Evolutionary conservation across 92 coral and sea anemone species (phyloP).

Genomic region (Muricea muricata): DNA sequence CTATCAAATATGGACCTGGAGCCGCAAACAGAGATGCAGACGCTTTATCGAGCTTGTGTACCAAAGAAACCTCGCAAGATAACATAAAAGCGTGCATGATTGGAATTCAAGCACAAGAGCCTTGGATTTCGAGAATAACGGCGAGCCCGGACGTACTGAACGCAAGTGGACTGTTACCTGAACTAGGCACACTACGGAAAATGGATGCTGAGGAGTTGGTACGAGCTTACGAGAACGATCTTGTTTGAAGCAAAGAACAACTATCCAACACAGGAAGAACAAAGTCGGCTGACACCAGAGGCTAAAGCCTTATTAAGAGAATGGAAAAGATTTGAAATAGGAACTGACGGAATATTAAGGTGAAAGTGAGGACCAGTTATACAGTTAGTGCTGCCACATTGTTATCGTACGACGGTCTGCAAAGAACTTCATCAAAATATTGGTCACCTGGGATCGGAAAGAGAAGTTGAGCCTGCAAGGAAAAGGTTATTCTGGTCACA

Average conservation of each 20-base stretch:
- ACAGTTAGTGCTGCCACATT: too few species aligned
- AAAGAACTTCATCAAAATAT: slow-evolving; percentile 56
- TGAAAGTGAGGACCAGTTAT: slow-evolving; percentile 25
- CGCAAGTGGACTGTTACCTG: slow-evolving; percentile 15
- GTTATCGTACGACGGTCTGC: slow-evolving; percentile 16
- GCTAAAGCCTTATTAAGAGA: slow-evolving; percentile 11
- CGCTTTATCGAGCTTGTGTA: slow-evolving; percentile 51
- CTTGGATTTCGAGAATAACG: slow-evolving; percentile 49
- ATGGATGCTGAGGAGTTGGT: not conserved
- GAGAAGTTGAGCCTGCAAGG: slow-evolving; percentile 43
- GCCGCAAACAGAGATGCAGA: slow-evolving; percentile 40
- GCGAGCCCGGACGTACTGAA: slow-evolving; percentile 15
- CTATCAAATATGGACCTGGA: slow-evolving; percentile 64
- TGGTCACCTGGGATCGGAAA: slow-evolving; percentile 62
- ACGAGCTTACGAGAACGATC: slow-evolving; percentile 33
- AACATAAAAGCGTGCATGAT: slow-evolving; percentile 37
- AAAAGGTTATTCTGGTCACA: slow-evolving; percentile 63
- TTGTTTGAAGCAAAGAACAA: not conserved
- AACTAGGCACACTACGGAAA: not conserved
- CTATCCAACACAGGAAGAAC: slow-evolving; percentile 1
- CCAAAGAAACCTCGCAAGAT: slow-evolving; percentile 39
- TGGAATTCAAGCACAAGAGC: slow-evolving; percentile 55
- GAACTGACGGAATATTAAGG: slow-evolving; percentile 23
- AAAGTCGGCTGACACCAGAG: slow-evolving; percentile 1
- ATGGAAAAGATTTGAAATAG: too few species aligned